Evolutionary conservation across 1,140 invertebrate genomes (phyloP).

Genomic region (Hestina assimilis): DNA sequence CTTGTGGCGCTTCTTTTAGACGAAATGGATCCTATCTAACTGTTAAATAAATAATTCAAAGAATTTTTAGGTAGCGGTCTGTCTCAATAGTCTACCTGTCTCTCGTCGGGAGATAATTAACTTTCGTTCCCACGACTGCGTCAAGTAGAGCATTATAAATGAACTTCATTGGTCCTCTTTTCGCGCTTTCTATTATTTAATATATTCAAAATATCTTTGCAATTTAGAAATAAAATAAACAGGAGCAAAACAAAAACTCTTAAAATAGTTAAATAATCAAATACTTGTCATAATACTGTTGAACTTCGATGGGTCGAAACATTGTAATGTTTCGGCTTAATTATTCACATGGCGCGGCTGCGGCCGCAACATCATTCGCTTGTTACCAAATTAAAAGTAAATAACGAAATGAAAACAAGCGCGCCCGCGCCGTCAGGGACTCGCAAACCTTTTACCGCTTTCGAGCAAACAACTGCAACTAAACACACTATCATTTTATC

Average conservation of each 20-base stretch:
- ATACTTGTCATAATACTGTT: not conserved
- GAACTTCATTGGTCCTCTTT: conserved; percentile 30
- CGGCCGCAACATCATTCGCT: conserved; percentile 70
- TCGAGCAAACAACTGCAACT: conserved; percentile 71
- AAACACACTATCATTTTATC: conserved; percentile 74
- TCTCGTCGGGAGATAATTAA: conserved; percentile 57
- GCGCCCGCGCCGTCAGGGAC: conserved; percentile 63
- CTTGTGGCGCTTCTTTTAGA: too few species aligned
- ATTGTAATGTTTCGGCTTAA: conserved; percentile 58
- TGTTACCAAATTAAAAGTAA: conserved; percentile 78
- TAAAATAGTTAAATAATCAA: not conserved
- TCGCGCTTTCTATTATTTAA: not conserved
- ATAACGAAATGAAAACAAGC: conserved; percentile 77
- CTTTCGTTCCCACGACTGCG: conserved; percentile 49
- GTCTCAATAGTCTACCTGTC: conserved; percentile 41
- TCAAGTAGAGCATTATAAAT: conserved; percentile 50
- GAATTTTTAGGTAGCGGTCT: conserved; percentile 45
- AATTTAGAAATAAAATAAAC: too few species aligned
- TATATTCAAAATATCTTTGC: conserved; percentile 1
- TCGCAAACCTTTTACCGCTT: conserved; percentile 76
- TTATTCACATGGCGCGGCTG: conserved; percentile 70
- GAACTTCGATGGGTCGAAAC: conserved; percentile 33
- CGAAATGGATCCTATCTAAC: too few species aligned
- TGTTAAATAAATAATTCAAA: conserved; percentile 51
- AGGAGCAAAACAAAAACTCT: not conserved